Base-by-base conservation (phyloP, 2,888 invertebrate genomes). In the Clostera curtula region DNA sequence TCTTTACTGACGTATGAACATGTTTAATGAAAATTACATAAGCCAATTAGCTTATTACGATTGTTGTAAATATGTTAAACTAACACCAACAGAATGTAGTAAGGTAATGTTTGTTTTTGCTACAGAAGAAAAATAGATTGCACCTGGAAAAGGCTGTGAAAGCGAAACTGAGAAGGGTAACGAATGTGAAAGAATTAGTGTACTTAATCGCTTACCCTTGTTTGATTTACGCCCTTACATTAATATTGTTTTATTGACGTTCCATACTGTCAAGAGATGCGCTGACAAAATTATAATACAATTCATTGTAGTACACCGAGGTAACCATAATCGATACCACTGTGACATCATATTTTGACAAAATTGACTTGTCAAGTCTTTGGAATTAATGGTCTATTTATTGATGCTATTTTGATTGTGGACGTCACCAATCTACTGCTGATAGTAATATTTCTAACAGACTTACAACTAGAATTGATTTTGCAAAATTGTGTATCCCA, bases 91-190 rank as follows among this genome's bases (percentile, higher is more conserved):
- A 49, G 48, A 44, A 39, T 31, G 31, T 36, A 49, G 49, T 49
- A 49, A 46, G 50, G 54, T 67, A 50, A 56, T 68, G 59, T 73
- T 75, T 79, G 68, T 80, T 80, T 79, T 82, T 80, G 77, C 82
- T 80, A 75, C 83, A 83, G 83, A 83, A 83, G 59, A 83, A 83
- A 82, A 83, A 82, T 82, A 83, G 82, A 82, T 79, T 82, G 75
- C 79, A 82, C 40, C 82, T 79, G 82, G 82, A 80, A 72, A 79
- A 74, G 66, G 79, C 80, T 53, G 73, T 66, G 68, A 82, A 77
- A 72, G 72, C 70, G 71, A 82, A 72, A 75, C 76, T 80, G 55
- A 82, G 62, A 77, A 73, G 82, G 83, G 83, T 83, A 83, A 83
- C 49, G 43, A 67, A 46, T 38, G 50, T 52, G 55, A 53, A 60